Evolutionary conservation across 2,113 vertebrate genomes (phyloP).

Genomic region (Rhipidura dahli): DNA sequence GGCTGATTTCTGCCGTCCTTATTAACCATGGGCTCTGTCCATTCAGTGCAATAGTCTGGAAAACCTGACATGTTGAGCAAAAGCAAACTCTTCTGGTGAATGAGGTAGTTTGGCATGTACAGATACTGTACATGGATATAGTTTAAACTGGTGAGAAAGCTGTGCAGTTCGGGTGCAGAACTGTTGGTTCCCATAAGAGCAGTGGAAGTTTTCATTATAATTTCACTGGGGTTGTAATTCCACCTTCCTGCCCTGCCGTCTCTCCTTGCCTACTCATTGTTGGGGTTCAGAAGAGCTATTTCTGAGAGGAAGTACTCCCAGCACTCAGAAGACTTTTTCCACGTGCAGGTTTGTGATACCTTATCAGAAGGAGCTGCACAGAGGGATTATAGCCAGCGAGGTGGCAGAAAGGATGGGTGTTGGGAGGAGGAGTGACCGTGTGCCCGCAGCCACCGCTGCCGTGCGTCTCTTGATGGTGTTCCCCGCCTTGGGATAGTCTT

Average conservation of each 20-base stretch:
- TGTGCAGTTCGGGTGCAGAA: rapidly evolving
- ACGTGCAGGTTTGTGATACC: not conserved
- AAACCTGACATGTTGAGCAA: not conserved
- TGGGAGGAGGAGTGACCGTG: not conserved
- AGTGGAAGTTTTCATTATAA: not conserved
- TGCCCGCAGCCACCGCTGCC: not conserved
- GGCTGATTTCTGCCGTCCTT: not conserved
- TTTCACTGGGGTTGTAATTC: not conserved
- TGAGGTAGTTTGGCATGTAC: not conserved
- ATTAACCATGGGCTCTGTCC: not conserved
- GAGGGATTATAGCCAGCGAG: rapidly evolving
- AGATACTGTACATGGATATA: not conserved
- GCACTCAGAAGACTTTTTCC: not conserved
- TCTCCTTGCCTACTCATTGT: not conserved
- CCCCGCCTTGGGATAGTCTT: not conserved
- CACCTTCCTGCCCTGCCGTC: not conserved
- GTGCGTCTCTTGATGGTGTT: not conserved
- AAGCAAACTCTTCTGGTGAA: not conserved
- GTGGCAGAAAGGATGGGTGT: not conserved
- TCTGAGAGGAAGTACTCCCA: not conserved
- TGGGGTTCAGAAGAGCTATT: not conserved
- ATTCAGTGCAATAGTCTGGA: not conserved
- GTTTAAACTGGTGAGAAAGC: not conserved
- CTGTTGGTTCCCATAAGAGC: not conserved
- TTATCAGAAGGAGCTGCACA: not conserved